Base-by-base conservation (phyloP, 2,888 invertebrate genomes). In the Electrophaes corylata region DNA sequence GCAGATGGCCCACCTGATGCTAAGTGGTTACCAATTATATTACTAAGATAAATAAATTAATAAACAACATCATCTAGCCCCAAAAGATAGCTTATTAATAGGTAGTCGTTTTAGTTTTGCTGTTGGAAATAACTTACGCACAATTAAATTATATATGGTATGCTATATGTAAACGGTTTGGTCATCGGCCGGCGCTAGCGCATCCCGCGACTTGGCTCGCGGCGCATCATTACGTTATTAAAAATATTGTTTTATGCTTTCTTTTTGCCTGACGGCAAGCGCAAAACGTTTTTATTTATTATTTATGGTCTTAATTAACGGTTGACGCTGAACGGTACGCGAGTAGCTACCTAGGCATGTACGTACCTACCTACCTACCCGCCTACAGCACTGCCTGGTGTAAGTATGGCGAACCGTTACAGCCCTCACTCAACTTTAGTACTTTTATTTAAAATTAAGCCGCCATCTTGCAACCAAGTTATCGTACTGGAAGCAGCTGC, bases 281-380 rank as follows among this genome's bases (percentile, higher is more conserved):
- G 49, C 46, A 45, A 40, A 45, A 20, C 45, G 41, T 69, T 71
- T 76, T 77, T 70, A 67, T 78, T 75, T 72, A 73, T 78, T 76
- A 77, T 82, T 79, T 80, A 83, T 79, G 74, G 65, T 73, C 71
- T 78, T 80, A 81, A 84, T 84, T 75, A 81, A 66, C 66, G 66
- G 70, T 62, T 65, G 64, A 67, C 59, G 41, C 66, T 51, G 65
- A n/a, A n/a, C n/a, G n/a, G n/a, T n/a, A n/a, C 61, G 53, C 40
- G 52, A 55, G 54, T 35, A 12, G 31, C 18, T 45, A 10, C 29
- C 10, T n/a, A n/a, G n/a, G n/a, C n/a, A n/a, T n/a, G n/a, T n/a
- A n/a, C n/a, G n/a, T n/a, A n/a, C n/a, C n/a, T n/a, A n/a, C n/a
- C n/a, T n/a, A n/a, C n/a, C n/a, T n/a, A n/a, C n/a, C n/a, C n/a